These are phyloP conservation scores for Ophonus ardosiacus DNA, from an alignment of 2,888 invertebrate species.

Conservation along the genomic window DNA sequence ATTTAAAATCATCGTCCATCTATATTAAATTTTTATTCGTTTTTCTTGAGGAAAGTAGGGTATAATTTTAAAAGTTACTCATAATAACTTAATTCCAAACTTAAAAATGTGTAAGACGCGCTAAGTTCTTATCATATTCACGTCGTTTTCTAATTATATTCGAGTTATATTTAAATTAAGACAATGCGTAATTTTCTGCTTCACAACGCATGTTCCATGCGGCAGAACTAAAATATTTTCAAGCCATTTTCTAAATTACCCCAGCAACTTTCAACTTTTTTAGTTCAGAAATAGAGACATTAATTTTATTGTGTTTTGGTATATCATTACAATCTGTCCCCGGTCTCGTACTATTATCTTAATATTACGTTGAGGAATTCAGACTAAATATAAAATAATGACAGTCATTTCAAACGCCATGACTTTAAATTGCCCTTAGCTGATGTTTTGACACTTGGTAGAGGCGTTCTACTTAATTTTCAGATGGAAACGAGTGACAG, in stretches of 20 bases:
- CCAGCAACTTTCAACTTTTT: slow-evolving; percentile 34
- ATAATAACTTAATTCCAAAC: slow-evolving; percentile 28
- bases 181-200: slow-evolving; percentile 49
- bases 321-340: slow-evolving; percentile 55
- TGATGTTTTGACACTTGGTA: slow-evolving; percentile 6
- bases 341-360: slow-evolving; percentile 50
- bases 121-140: slow-evolving; percentile 10
- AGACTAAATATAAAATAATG: slow-evolving; percentile 45
- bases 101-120: slow-evolving; percentile 13
- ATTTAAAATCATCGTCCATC: background rate
- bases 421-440: slow-evolving; percentile 5
- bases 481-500: background rate
- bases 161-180: slow-evolving; percentile 42
- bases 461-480: slow-evolving; percentile 4
- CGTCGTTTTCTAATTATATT: slow-evolving; percentile 49
- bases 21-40: background rate
- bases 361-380: slow-evolving; percentile 43
- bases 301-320: slow-evolving; percentile 52
- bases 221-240: slow-evolving; percentile 23
- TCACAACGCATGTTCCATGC: slow-evolving; percentile 8
- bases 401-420: slow-evolving; percentile 21
- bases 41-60: background rate
- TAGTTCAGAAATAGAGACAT: slow-evolving; percentile 51
- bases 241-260: slow-evolving; percentile 38
- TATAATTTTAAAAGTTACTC: background rate